These are phyloP conservation scores for Seriola dumerili DNA, from an alignment of 2,113 vertebrate genomes.

Conservation along the genomic window DNA sequence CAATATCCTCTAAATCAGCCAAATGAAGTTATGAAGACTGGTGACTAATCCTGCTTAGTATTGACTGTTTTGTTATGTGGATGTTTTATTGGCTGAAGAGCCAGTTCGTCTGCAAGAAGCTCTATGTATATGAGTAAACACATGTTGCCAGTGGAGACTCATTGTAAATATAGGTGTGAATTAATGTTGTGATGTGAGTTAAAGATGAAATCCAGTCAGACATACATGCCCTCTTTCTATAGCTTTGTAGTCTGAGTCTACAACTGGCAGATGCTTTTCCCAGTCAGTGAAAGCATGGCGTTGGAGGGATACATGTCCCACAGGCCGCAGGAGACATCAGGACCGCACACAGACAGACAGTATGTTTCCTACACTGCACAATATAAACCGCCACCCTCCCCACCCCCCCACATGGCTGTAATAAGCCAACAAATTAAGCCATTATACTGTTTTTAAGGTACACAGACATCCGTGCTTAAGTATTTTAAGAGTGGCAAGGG, in stretches of 20 bases:
- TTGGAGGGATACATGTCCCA: conserved; percentile 71
- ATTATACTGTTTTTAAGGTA: conserved; percentile 83
- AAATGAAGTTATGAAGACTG: neutral
- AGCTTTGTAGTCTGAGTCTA: conserved; percentile 41
- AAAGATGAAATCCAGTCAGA: conserved; percentile 54
- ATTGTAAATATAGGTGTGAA: conserved; percentile 45
- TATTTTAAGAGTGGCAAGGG: conserved; percentile 83
- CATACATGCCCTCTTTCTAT: conserved; percentile 39
- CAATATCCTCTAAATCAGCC: neutral
- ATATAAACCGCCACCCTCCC: conserved; percentile 72
- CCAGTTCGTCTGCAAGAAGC: neutral
- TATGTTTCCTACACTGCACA: conserved; percentile 74
- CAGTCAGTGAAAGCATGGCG: conserved; percentile 71
- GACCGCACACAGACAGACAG: conserved; percentile 85
- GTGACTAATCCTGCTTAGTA: neutral
- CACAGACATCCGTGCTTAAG: conserved; percentile 86
- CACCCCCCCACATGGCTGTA: conserved; percentile 84
- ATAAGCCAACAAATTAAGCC: conserved; percentile 86
- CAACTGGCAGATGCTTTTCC: conserved; percentile 62
- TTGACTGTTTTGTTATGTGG: neutral
- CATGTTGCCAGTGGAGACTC: conserved; percentile 47
- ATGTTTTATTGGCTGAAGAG: conserved; percentile 1
- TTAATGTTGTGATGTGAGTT: conserved; percentile 38
- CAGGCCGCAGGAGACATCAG: conserved; percentile 78
- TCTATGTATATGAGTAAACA: conserved; percentile 66